These are phyloP conservation scores for Hydropotes inermis DNA, from an alignment of 2,113 vertebrate genomes.

Conservation along the genomic window DNA sequence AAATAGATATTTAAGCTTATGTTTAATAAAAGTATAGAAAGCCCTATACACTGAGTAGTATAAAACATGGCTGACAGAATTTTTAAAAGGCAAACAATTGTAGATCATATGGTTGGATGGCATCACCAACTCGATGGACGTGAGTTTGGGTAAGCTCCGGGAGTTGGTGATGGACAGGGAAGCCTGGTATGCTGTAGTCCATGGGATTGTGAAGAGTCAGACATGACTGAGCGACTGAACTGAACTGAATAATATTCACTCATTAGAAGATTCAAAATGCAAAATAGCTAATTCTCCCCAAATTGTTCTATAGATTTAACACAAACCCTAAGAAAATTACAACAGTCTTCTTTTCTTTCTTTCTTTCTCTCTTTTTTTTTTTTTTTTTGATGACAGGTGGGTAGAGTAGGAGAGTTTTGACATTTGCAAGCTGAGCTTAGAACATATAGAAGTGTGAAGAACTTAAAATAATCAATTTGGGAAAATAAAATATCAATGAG, in stretches of 20 bases:
- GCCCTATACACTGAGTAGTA: background rate
- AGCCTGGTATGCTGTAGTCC: background rate
- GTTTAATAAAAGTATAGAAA: background rate
- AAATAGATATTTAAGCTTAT: background rate
- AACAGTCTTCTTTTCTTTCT: background rate
- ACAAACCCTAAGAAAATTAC: background rate
- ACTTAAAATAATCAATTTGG: background rate
- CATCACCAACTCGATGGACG: background rate
- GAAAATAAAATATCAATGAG: background rate
- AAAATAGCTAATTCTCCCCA: background rate
- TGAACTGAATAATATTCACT: background rate
- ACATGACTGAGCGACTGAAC: background rate
- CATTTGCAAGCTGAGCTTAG: background rate
- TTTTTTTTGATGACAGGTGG: too few relatives aligned
- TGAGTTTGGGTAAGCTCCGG: background rate
- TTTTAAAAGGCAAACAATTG: background rate
- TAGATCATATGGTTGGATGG: background rate
- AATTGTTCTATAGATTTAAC: background rate
- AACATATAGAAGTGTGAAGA: background rate
- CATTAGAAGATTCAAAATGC: background rate
- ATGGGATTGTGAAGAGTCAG: background rate
- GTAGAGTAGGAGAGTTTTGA: background rate
- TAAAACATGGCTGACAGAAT: background rate
- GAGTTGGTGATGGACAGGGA: background rate
- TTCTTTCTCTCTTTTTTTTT: accelerated